A percentile compares a stretch with the other conserved stretches of the same genome.
These are phyloP conservation scores for Microcebus griseorufus DNA, from an alignment of 2,113 vertebrate genomes.

Conservation along the genomic window DNA sequence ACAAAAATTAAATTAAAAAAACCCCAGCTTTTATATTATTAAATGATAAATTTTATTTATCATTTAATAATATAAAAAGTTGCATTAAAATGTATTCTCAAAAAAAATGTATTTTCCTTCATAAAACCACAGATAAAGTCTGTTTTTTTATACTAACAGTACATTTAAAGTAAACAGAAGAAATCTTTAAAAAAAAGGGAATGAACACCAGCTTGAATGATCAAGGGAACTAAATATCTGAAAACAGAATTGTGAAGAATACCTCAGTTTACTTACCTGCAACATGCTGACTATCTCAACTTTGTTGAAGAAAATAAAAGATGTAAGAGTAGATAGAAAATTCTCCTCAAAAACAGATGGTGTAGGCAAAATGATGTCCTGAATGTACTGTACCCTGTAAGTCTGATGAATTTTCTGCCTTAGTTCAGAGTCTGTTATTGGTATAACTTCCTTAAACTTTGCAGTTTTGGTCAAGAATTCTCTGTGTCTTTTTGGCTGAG, in stretches of 20 bases:
- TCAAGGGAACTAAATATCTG: background rate
- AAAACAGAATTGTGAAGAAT: slow-evolving; percentile 27
- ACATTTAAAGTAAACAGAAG: slow-evolving; percentile 30
- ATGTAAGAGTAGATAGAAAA: slow-evolving; percentile 98
- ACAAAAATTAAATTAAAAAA: background rate
- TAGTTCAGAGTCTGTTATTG: slow-evolving; percentile 99
- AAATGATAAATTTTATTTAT: no score
- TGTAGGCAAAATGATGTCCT: slow-evolving; percentile 99
- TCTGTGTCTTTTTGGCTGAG: slow-evolving; percentile 96
- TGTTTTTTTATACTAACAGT: background rate
- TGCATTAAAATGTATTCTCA: slow-evolving; percentile 12
- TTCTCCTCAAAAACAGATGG: slow-evolving; percentile 99
- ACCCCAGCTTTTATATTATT: background rate
- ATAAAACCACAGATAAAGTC: background rate
- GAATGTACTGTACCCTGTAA: slow-evolving; percentile 99
- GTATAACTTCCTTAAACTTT: slow-evolving; percentile 99
- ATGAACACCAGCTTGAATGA: slow-evolving; percentile 8
- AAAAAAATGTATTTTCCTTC: background rate
- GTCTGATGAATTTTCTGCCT: slow-evolving; percentile 99
- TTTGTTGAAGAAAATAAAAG: slow-evolving; percentile 99
- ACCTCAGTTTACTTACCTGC: slow-evolving; percentile 89
- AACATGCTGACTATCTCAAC: slow-evolving; percentile 99
- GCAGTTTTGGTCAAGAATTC: slow-evolving; percentile 99
- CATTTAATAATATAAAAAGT: slow-evolving; percentile 23
- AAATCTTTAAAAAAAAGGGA: background rate